Percentiles rank a stretch among this genome's conserved stretches.
Evolutionary conservation across 2,797 vertebrate genomes (phyloP).

Genomic region (Aplochiton taeniatus): DNA sequence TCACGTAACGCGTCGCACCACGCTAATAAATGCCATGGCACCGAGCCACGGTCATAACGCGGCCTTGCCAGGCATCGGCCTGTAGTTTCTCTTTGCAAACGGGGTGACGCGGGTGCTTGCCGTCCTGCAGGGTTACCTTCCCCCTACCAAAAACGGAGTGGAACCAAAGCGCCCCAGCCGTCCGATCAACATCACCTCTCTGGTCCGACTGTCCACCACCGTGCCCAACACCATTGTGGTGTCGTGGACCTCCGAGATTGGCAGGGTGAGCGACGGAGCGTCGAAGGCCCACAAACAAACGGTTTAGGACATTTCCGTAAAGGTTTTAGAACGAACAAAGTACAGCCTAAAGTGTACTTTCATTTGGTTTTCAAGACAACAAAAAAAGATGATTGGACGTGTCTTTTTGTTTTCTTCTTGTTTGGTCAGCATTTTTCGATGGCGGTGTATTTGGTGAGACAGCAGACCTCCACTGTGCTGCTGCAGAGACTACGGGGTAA

Average conservation of each 20-base stretch:
- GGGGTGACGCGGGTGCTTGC: conserved; percentile 9
- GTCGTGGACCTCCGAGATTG: conserved; percentile 98
- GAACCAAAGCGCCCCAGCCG: conserved; percentile 99
- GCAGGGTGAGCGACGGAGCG: conserved; percentile 82
- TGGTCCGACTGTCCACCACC: conserved; percentile 93
- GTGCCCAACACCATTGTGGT: conserved; percentile 98
- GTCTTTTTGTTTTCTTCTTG: conserved; percentile 1
- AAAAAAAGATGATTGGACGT: too few species aligned
- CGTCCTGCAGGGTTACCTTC: conserved; percentile 90
- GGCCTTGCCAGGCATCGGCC: background rate
- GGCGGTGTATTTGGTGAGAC: conserved; percentile 97
- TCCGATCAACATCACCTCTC: conserved; percentile 98
- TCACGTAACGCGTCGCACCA: background rate
- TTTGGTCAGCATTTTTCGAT: conserved; percentile 92
- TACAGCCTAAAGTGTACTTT: too few species aligned
- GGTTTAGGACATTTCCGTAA: background rate
- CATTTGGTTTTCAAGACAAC: too few species aligned
- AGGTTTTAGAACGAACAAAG: background rate
- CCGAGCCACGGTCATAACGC: too few species aligned
- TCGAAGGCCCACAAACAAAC: background rate
- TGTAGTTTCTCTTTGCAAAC: background rate
- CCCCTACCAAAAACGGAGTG: conserved; percentile 99
- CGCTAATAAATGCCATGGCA: too few species aligned
- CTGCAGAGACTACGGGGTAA: conserved; percentile 95
- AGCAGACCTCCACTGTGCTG: conserved; percentile 93